Evolutionary conservation across 64 coral and sea anemone species (phyloP), one percentile per base, ranked within the genome.

Genomic region (Acropora yongei): DNA sequence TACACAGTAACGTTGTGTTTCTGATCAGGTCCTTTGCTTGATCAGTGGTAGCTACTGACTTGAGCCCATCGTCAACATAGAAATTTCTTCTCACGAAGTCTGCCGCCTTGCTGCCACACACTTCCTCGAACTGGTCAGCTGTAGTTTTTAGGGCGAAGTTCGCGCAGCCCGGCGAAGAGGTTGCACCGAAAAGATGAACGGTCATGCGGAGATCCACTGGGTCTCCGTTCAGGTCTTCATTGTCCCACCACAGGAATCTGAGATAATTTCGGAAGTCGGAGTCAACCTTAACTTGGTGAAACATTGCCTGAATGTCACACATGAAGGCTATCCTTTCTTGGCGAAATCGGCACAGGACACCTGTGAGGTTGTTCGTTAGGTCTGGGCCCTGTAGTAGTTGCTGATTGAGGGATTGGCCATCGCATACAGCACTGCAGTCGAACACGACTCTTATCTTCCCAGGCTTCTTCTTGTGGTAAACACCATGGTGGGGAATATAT

Each of bases 381-480:
- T 74, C 71, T 74, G 71, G 71, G 1, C 71, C 71, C 71, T 74
- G 71, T 1, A 74, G 71, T 74, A 74, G 71, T 41, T 74, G 71
- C 8, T 74, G 71, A 14, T 74, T 74, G 2, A 74, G 71, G n/a
- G 71, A 74, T 8, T 74, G 71, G 2, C 71, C 71, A 74, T 74
- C n/a, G n/a, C 71, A 74, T 74, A 74, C 9, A 74, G 39, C 18
- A 74, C 71, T 74, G 8, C 71, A 74, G 9, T 74, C 71, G n/a
- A 74, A 74, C 71, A 74, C n/a, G 71, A 74, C 71, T 74, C 39
- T 74, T 1, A 20, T 74, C 9, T 74, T 74, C 8, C 71, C 71
- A 1, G 61, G 17, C 7, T 53, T 53, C 68, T n/a, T 72, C 68
- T 72, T 72, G 18, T 72, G n/a, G 7, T 72, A 72, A 1, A 72